These are phyloP conservation scores for Siderastrea radians DNA, from an alignment of 92 coral and sea anemone genomes.

Conservation along the genomic window DNA sequence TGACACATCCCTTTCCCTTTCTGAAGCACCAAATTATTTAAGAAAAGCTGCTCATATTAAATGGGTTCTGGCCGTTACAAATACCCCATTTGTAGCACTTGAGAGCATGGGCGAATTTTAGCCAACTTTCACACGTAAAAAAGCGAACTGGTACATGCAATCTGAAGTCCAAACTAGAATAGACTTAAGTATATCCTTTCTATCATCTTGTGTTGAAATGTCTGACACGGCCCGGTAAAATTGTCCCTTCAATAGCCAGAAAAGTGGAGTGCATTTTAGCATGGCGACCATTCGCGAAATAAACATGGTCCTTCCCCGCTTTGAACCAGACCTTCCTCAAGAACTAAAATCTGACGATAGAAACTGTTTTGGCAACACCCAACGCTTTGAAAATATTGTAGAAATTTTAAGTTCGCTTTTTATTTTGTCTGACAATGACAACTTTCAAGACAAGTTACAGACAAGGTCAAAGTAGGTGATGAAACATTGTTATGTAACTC, in stretches of 20 bases:
- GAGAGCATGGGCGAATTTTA: background rate
- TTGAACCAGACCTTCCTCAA: slow-evolving; percentile 23
- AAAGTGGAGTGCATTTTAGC: slow-evolving; percentile 45
- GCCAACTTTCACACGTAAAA: no score
- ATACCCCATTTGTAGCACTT: slow-evolving; percentile 7
- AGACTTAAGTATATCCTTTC: background rate
- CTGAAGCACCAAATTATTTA: slow-evolving; percentile 25
- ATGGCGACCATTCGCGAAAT: slow-evolving; percentile 37
- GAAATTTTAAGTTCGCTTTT: background rate
- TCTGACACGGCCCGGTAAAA: slow-evolving; percentile 38
- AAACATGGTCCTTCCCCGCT: slow-evolving; percentile 20
- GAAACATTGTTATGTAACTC: background rate
- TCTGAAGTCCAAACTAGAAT: slow-evolving; percentile 7
- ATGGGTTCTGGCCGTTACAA: slow-evolving; percentile 22
- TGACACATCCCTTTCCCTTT: background rate
- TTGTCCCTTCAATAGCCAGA: slow-evolving; percentile 36
- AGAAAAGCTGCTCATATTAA: slow-evolving; percentile 24
- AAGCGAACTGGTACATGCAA: slow-evolving; percentile 15
- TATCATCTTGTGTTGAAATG: slow-evolving; percentile 26
- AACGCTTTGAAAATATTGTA: background rate
- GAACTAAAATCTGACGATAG: slow-evolving; percentile 35
- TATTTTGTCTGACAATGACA: no score
- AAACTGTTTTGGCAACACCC: background rate
- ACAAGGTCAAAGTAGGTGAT: background rate
- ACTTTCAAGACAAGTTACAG: background rate